Evolutionary conservation across 2,888 invertebrate species (phyloP), one percentile per base, ranked within the genome.

Genomic region (Archips crataeganus): DNA sequence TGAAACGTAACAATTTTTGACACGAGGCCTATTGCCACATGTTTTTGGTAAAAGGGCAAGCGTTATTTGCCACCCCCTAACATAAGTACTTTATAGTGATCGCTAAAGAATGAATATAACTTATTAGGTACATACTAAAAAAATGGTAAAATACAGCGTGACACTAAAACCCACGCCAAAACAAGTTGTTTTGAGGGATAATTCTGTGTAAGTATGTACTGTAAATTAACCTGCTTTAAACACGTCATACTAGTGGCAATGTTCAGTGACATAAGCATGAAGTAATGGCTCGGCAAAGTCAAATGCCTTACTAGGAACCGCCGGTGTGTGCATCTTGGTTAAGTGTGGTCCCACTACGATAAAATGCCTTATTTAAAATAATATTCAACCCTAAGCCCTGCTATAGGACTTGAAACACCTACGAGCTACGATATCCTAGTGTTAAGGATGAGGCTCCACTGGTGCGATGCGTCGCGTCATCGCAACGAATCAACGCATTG

Each of bases 261-360:
- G 34, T 47, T 34, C 23, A 13, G 36, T n/a, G 32, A 61, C 54
- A 62, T 39, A 72, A 72, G 72, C 72, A 57, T 68, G 67, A 63
- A 63, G n/a, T 63, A 62, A 67, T 67, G 62, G 67, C 72, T 32
- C 60, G 66, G 62, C 72, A 15, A 47, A 72, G 67, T 62, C 45
- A 71, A 72, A 72, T 23, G 72, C 72, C 72, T 72, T 72, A 72
- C 72, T 72, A 68, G 62, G 57, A 68, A 36, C 61, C 62, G 47
- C 57, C 47, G 72, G 42, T 1, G 72, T 3, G 72, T 68, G 67
- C 72, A 54, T 57, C 66, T 62, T 67, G 54, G 62, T 68, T 68
- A 49, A 47, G 10, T 4, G 71, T 72, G 62, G 72, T 72, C 67
- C 72, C 72, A 63, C 72, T 72, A 72, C 67, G 67, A 67, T 72